phyloP scores from a whole-genome alignment of 2,113 vertebrate genomes.

The Tinamus guttatus region DNA sequence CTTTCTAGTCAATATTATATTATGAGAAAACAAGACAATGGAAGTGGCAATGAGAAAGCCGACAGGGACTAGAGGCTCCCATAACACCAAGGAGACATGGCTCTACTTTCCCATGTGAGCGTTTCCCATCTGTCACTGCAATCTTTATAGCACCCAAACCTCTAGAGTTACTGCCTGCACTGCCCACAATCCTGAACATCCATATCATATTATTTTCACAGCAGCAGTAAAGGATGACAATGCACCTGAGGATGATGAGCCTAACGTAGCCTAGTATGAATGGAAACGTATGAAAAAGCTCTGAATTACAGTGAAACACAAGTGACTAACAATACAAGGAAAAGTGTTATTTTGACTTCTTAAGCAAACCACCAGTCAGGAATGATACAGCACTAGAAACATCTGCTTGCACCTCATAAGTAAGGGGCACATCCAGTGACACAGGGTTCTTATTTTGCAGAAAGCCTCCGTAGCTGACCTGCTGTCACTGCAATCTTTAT shows the following conservation, averaged over 20 bases:
- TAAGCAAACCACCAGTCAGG: background rate
- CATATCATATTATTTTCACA: background rate
- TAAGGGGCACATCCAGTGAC: background rate
- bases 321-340: background rate
- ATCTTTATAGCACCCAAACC: background rate
- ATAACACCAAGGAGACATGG: background rate
- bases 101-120: background rate
- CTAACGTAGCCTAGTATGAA: rapidly evolving
- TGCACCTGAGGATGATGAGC: background rate
- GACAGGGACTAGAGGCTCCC: background rate
- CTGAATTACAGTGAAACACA: background rate
- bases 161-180: background rate
- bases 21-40: background rate
- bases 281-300: background rate
- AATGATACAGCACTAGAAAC: background rate
- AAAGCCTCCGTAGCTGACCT: background rate
- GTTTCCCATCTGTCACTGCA: background rate
- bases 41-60: rapidly evolving
- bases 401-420: background rate
- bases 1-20: background rate
- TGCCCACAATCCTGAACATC: background rate
- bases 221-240: background rate
- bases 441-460: background rate
- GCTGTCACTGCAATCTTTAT: background rate
- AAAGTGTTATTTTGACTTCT: background rate